Evolutionary conservation across 1,140 invertebrate species (phyloP).

Genomic region (fruit fly (Drosophila melanogaster)): Release_6_plus_ISO1_MT NT_033777.3:5322501-5323000

Average conservation of each 20-base stretch:
- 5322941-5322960: no score
- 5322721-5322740: constrained; percentile 3
- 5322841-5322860: constrained; percentile 10
- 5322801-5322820: constrained; percentile 40
- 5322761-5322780: constrained; percentile 17
- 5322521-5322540: constrained; percentile 51
- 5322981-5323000: constrained; percentile 34
- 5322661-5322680: constrained; percentile 26
- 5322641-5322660: constrained; percentile 48
- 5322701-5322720: constrained; percentile 40
- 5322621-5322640: constrained; percentile 73
- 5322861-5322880: constrained; percentile 9
- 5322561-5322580: constrained; percentile 21
- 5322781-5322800: constrained; percentile 44
- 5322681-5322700: constrained; percentile 52
- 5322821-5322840: constrained; percentile 52
- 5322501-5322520: constrained; percentile 60
- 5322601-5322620: constrained; percentile 65
- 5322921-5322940: constrained; percentile 40
- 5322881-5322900: constrained; percentile 19
- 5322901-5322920: constrained; percentile 38
- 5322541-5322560: constrained; percentile 50
- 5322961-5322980: constrained; percentile 18
- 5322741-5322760: constrained; percentile 15
- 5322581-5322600: constrained; percentile 69